Evolutionary conservation across 2,797 vertebrate genomes (phyloP).

Genomic region (Oryzias dopingdopingensis): DNA sequence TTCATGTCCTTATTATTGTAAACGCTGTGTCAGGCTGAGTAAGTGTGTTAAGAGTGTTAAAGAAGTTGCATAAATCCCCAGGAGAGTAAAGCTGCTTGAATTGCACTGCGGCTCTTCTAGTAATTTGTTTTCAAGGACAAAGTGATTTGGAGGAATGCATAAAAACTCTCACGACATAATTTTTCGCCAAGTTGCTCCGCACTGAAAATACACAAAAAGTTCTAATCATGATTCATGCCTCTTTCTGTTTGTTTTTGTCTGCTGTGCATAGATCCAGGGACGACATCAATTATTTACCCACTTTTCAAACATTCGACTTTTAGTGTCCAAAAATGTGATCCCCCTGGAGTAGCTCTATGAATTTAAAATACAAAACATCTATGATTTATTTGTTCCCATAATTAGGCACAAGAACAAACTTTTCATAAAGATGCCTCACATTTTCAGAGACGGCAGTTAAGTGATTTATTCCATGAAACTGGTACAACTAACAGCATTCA

Average conservation of each 20-base stretch:
- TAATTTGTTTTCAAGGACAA: slow-evolving; percentile 25
- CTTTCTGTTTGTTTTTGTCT: slow-evolving; percentile 10
- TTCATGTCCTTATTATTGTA: slow-evolving; percentile 1
- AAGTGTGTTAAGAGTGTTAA: slow-evolving; percentile 21
- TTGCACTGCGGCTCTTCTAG: slow-evolving; percentile 7
- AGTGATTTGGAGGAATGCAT: slow-evolving; percentile 14
- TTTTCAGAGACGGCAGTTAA: slow-evolving; percentile 36
- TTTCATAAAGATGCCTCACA: slow-evolving; percentile 14
- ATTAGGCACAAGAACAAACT: slow-evolving; percentile 23
- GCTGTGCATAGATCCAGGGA: slow-evolving; percentile 26
- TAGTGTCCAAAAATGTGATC: slow-evolving; percentile 40
- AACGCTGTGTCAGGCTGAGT: background rate
- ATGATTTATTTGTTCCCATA: slow-evolving; percentile 41
- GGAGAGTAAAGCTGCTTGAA: slow-evolving; percentile 10
- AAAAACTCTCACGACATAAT: slow-evolving; percentile 10
- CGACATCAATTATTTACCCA: slow-evolving; percentile 44
- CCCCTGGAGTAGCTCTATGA: slow-evolving; percentile 39
- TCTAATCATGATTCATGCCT: slow-evolving; percentile 29
- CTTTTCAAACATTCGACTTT: slow-evolving; percentile 46
- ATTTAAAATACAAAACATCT: slow-evolving; percentile 48
- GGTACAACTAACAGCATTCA: slow-evolving; percentile 11
- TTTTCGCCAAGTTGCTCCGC: slow-evolving; percentile 23
- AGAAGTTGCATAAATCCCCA: slow-evolving; percentile 9
- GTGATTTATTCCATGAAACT: slow-evolving; percentile 6
- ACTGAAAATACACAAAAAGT: slow-evolving; percentile 10